A percentile compares a stretch with the other conserved stretches of the same genome.
phyloP scores from a whole-genome alignment of 2,797 vertebrate species.

The Malacoraja senta region DNA sequence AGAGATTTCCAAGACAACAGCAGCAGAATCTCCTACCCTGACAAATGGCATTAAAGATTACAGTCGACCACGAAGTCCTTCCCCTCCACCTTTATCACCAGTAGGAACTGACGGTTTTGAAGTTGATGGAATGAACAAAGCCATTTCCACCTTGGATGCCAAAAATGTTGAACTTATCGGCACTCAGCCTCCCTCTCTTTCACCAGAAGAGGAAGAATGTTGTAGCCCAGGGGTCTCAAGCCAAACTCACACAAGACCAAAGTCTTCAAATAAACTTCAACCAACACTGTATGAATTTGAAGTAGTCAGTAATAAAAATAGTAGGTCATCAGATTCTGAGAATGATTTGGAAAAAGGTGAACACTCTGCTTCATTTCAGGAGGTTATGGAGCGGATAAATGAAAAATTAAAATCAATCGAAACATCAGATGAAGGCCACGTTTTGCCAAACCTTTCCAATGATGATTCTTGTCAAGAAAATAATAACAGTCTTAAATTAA shows the following conservation, averaged over 20 bases:
- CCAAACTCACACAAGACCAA: slow-evolving; percentile 40
- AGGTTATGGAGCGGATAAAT: slow-evolving; percentile 78
- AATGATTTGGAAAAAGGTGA: slow-evolving; percentile 53
- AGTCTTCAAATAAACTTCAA: slow-evolving; percentile 37
- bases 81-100: slow-evolving; percentile 79
- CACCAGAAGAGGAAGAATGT: slow-evolving; percentile 63
- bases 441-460: slow-evolving; percentile 52
- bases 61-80: slow-evolving; percentile 68
- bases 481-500: slow-evolving; percentile 67
- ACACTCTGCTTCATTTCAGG: slow-evolving; percentile 66
- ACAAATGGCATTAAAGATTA: slow-evolving; percentile 51
- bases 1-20: not conserved
- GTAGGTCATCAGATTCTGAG: slow-evolving; percentile 46
- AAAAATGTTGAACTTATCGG: slow-evolving; percentile 51
- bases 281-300: slow-evolving; percentile 43
- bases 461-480: slow-evolving; percentile 55
- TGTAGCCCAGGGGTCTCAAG: slow-evolving; percentile 44
- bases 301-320: slow-evolving; percentile 47
- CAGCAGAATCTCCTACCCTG: slow-evolving; percentile 51
- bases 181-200: slow-evolving; percentile 70
- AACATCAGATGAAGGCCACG: slow-evolving; percentile 63
- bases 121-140: slow-evolving; percentile 55
- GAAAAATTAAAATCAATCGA: slow-evolving; percentile 80
- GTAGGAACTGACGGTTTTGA: slow-evolving; percentile 66
- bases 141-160: slow-evolving; percentile 54